Percentiles rank a stretch among this genome's conserved stretches.
Evolutionary conservation across 1,140 invertebrate species (phyloP).

Genomic region (Sitodiplosis mosellana): DNA sequence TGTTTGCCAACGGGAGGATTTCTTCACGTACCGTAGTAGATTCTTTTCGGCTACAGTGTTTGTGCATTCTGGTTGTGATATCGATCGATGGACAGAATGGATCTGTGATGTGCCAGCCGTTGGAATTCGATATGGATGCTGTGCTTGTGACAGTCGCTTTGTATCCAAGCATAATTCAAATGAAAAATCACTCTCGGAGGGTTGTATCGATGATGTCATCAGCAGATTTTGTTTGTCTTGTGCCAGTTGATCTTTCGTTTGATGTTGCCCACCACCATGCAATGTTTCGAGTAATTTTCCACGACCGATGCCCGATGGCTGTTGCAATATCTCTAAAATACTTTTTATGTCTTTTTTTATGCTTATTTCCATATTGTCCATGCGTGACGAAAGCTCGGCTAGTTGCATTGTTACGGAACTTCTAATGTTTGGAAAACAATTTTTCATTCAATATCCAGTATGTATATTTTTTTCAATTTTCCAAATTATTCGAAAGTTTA

Average conservation of each 20-base stretch:
- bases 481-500: not conserved
- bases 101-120: constrained; percentile 1
- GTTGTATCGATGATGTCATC: constrained; percentile 4
- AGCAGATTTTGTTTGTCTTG: constrained; percentile 2
- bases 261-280: constrained; percentile 6
- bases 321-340: constrained; percentile 6
- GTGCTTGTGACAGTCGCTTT: constrained; percentile 2
- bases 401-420: constrained; percentile 5
- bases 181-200: constrained; percentile 8
- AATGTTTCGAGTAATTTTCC: constrained; percentile 1
- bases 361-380: constrained; percentile 5
- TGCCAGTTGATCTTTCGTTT: constrained; percentile 2
- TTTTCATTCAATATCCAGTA: too few relatives aligned
- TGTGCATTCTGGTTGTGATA: constrained; percentile 6
- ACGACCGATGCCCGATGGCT: not conserved
- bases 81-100: constrained; percentile 4
- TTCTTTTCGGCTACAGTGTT: constrained; percentile 3
- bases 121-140: not conserved
- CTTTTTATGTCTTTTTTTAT: constrained; percentile 5
- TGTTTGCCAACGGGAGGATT: not conserved
- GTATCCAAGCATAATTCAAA: constrained; percentile 5
- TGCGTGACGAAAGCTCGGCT: constrained; percentile 2
- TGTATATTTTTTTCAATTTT: too few relatives aligned
- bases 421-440: not conserved
- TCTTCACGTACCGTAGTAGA: constrained; percentile 5